Evolutionary conservation across 1,140 invertebrate genomes (phyloP), one percentile per base, ranked within the genome.

Genomic region (Varroa destructor): DNA sequence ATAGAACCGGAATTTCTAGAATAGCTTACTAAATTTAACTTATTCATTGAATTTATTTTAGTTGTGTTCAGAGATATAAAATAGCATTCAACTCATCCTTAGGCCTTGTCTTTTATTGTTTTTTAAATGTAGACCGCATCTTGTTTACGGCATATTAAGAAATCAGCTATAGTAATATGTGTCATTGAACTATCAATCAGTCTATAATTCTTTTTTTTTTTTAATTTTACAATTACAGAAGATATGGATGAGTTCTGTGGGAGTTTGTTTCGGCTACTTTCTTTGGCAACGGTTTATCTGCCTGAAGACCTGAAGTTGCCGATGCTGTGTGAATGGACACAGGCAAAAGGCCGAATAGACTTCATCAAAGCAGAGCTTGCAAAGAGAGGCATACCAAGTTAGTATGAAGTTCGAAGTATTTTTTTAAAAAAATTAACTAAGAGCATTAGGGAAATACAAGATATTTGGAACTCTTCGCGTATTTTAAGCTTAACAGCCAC

Each of bases 361-460:
- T 67, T 67, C 61, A 67, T 67, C 40, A 67, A 67, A 37, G 46
- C 40, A 14, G 61, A 67, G 36, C 10, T 67, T 12, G 61, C 61
- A 3, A 67, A 67, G 61, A 67, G 61, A 37, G 61, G 61, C 40
- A 14, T 67, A 40, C 61, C 61, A 40, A 67, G 61, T 67, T 40
- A 67, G 61, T 67, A 2, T 36, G 25, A 14, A 14, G 8, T 64
- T 74, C 10, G 61, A 57, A 71, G 74, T 72, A 70, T 36, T 72
- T 12, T 70, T 25, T 25, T 25, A 25, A 25, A 25, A 74, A 71
- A 3, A 6, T 36, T 40, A 37, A 71, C 46, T 8, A 8, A 51
- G 46, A 3, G 8, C 4, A 51, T 51, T 51, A 51, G 46, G 46
- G 8, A 8, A 51, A 8, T 51, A 5, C 46, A 51, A 3, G 8